Evolutionary conservation across 2,113 vertebrate genomes (phyloP), one percentile per base, ranked within the genome.

Genomic region (Herpetotheres cachinnans): DNA sequence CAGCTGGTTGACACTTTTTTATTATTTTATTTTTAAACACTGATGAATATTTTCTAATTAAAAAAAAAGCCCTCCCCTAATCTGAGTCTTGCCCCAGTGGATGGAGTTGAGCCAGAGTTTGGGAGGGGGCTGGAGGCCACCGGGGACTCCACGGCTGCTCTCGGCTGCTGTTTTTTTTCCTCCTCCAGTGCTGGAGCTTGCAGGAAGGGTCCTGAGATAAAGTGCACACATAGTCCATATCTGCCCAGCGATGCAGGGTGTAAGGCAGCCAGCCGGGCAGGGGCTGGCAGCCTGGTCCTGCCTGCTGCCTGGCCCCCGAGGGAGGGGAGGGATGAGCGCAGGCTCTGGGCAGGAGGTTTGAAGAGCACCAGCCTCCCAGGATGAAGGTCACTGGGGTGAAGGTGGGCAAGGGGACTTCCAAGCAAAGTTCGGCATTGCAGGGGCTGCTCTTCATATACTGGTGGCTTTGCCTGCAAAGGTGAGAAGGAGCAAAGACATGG

Each of bases 21-120:
- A 85, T 91, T 93, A 74, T 96, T 93, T 96, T 95, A 86, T 91
- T 94, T 94, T 94, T 92, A 85, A 92, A 73, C 2, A 3, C 49
- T 86, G 93, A 94, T 96, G 58, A 97, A 92, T 95, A 94, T 95
- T 97, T 97, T 95, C 95, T 86, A 90, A 96, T 96, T 95, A 93
- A 88, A 92, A 95, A 90, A 69, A 92, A 95, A 96, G 47, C 49
- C 63, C 7, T 93, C 46, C 71, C 79, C 62, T 88, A 65, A 61
- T 50, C 25, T 18, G 66, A 72, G 62, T 47, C 82, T 93, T 95
- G 76, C 82, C 79, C 79, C 38, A 34, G 82, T 61, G 50, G 32
- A 82, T 95, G 73, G 82, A 92, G 18, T 42, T 62, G 62, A 95
- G 90, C 90, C 93, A 96, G 90, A 87, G 44, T 80, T 10, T 95